Base-by-base conservation (phyloP, 2,888 invertebrate species). In the Drosophila barbarae region DNA sequence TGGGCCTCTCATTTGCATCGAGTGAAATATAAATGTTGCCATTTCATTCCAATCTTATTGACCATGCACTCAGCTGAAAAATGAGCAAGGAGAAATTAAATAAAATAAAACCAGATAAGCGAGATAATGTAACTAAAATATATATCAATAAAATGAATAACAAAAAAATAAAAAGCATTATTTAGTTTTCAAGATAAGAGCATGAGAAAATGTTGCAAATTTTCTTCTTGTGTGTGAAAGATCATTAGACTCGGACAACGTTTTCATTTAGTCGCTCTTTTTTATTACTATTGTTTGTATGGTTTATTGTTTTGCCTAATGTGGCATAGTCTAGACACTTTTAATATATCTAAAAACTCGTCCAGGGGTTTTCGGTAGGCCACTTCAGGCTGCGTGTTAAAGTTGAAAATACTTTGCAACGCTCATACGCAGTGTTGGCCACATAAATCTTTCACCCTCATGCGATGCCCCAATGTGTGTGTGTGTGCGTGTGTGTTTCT, bases 321-420 rank as follows among this genome's bases (percentile, higher is more conserved):
- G 65, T 59, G 71, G 46, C 61, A 26, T 55, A 58, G 84, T 80
- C 80, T 80, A 80, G 80, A 80, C 85, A 69, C 56, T 77, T 71
- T 74, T 77, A 73, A 73, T 73, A 72, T 69, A 74, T 81, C 67
- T 68, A 72, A 58, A 75, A 66, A 63, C 56, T 70, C 56, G 56
- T 53, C 10, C 47, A 15, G 44, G 61, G 34, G 35, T n/a, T 46
- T 56, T 9, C 38, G 47, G 63, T 23, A 47, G 38, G 56, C 21
- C 54, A 46, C 50, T 53, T 47, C 35, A 38, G 59, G 54, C 66
- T 50, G 58, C 39, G 52, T 59, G 65, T 72, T 72, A 57, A 74
- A 82, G 83, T 77, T 77, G 57, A 73, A 69, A 74, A 69, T 56
- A 47, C 54, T 72, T 69, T 49, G 42, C 57, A 71, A 60, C 77